Evolutionary conservation across 2,113 vertebrate genomes (phyloP), one percentile per base, ranked within the genome.

Genomic region (Ancistrus triradiatus): DNA sequence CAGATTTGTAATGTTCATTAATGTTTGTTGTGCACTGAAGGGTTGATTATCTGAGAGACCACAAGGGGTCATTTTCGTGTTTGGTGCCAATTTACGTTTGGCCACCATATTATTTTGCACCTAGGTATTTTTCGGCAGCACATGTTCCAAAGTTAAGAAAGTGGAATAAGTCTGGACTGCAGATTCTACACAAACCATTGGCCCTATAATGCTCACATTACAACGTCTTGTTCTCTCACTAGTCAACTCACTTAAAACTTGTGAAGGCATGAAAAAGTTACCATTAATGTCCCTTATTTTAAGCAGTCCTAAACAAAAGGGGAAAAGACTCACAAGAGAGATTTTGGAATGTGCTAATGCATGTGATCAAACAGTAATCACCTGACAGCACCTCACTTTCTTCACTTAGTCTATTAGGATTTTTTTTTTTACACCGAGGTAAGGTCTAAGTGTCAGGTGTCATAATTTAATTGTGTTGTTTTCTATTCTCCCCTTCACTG

Each of bases 391-490:
- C 87, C 81, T 85, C 84, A 85, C 84, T 64, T 74, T 72, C 79
- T 74, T 73, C 55, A 77, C 78, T 83, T 83, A 83, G 82, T 83
- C 83, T 84, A 85, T 85, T 86, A 87, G 82, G 78, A 87, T 85
- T 86, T 33, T 59, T 60, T n/a, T n/a, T n/a, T n/a, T 82, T 72
- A 56, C 80, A 78, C 79, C 77, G 77, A 87, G 80, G 79, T 84
- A 83, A 81, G 84, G 82, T 84, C 84, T 82, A 75, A 77, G 79
- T 87, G 86, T 88, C 86, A 87, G 87, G 86, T 89, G 86, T 89
- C 85, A 86, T 87, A 85, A 89, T 89, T 89, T 87, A 87, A 89
- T 89, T 87, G 86, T 80, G 81, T 86, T 87, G 84, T 86, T 86
- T 87, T 82, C 83, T 83, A 80, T 81, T 82, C 84, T 81, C 77